These are phyloP conservation scores for Drosophila austrosaltans DNA, from an alignment of 2,888 invertebrate genomes.

Conservation along the genomic window DNA sequence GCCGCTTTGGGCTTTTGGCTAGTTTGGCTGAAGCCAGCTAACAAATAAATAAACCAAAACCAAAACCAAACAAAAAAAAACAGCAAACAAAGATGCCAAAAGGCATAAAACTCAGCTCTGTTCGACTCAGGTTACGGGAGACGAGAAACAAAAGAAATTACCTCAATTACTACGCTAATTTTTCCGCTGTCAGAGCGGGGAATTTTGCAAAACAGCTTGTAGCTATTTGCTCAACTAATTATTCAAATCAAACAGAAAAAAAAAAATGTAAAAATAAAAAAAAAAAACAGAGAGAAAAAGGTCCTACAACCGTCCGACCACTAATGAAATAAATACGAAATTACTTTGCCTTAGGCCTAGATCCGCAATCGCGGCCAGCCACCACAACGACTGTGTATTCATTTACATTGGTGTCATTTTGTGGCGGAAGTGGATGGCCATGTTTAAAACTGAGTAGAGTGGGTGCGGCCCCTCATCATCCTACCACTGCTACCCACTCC, in stretches of 20 bases:
- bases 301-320: slow-evolving; percentile 15
- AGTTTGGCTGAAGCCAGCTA: slow-evolving; percentile 46
- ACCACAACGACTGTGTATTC: slow-evolving; percentile 44
- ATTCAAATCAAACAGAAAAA: slow-evolving; percentile 73
- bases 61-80: slow-evolving; percentile 22
- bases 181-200: slow-evolving; percentile 34
- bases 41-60: slow-evolving; percentile 41
- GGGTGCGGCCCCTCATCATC: slow-evolving; percentile 21
- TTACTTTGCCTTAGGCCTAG: slow-evolving; percentile 61
- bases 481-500: background rate
- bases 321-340: slow-evolving; percentile 77
- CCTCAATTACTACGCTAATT: slow-evolving; percentile 76
- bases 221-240: slow-evolving; percentile 81
- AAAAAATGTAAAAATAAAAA: background rate
- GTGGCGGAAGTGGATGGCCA: slow-evolving; percentile 82
- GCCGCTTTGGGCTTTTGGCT: slow-evolving; percentile 67
- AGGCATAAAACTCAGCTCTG: slow-evolving; percentile 16
- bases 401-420: slow-evolving; percentile 80
- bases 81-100: slow-evolving; percentile 26
- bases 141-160: slow-evolving; percentile 63
- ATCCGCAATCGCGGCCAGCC: slow-evolving; percentile 48
- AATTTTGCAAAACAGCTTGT: slow-evolving; percentile 78
- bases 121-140: background rate
- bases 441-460: slow-evolving; percentile 65
- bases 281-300: background rate